phyloP scores from a whole-genome alignment of 2,797 vertebrate genomes.

The Acipenser oxyrinchus region DNA sequence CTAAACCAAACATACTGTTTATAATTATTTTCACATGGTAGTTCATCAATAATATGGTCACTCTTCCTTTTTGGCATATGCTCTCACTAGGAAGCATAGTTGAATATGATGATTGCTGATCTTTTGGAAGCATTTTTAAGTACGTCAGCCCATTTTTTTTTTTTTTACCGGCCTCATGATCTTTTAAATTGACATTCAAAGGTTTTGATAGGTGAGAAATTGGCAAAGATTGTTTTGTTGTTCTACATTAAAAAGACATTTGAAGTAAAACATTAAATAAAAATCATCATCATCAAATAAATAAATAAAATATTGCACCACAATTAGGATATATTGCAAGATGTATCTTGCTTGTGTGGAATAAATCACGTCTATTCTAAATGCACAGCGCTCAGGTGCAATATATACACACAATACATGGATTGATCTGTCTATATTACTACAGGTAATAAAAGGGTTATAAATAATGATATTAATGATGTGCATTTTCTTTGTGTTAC shows the following conservation, averaged over 20 bases:
- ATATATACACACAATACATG: conserved; percentile 48
- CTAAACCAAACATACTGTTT: no score
- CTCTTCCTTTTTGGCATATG: conserved; percentile 29
- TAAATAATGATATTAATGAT: conserved; percentile 38
- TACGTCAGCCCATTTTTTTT: conserved; percentile 22
- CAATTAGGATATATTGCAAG: conserved; percentile 56
- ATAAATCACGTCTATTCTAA: conserved; percentile 40
- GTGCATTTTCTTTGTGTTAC: conserved; percentile 8
- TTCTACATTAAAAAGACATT: conserved; percentile 40
- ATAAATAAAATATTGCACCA: conserved; percentile 71
- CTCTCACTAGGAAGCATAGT: conserved; percentile 59
- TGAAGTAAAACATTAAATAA: conserved; percentile 39
- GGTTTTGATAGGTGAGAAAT: conserved; percentile 22
- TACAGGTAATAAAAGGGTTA: conserved; percentile 49
- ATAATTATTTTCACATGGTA: no score
- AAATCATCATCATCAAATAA: conserved; percentile 54
- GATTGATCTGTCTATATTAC: conserved; percentile 52
- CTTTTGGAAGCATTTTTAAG: conserved; percentile 58
- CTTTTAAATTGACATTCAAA: no score
- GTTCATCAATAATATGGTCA: no score
- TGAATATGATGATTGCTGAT: conserved; percentile 44
- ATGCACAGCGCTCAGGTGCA: conserved; percentile 51
- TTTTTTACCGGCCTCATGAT: no score
- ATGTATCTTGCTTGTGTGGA: conserved; percentile 45
- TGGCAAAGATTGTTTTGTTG: conserved; percentile 31